Base-by-base conservation (phyloP, 2,113 vertebrate species). In the Fregata magnificens region DNA sequence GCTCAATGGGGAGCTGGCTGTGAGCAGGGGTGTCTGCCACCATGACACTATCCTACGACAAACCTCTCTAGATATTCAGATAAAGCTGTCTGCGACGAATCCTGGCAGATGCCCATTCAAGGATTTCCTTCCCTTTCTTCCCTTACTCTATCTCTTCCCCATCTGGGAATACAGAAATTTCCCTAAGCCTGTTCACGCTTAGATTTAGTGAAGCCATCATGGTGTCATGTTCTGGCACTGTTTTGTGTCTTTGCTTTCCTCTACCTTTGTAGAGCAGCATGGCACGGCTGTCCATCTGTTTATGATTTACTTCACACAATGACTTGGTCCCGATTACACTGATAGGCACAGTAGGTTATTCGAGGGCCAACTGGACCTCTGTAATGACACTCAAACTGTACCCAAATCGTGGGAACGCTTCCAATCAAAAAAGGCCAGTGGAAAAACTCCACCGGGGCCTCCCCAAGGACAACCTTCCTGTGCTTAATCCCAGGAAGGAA, bases 231-330 rank as follows among this genome's bases (percentile, higher is more conserved):
- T 94, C 94, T 94, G 90, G 91, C 29, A 0, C 56, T 59, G 90
- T 38, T 95, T 71, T 63, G 73, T 91, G 49, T 82, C 90, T 92
- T 86, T 80, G 53, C 83, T 93, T 85, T 90, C 66, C 92, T 93
- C 73, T 86, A 40, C 44, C 95, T 93, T 94, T 93, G 94, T 42
- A 73, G 82, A 97, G 74, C 90, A 95, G 90, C 94, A 82, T 79
- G 93, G 89, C 89, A 95, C 0, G 34, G 89, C 63, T 90, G 73
- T 82, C 96, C 96, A 95, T 98, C 96, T 98, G 96, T 89, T 96
- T 95, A 96, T 97, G 89, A 97, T 97, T 97, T 96, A 85, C 73
- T 93, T 94, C 82, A 94, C 92, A 92, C 94, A 95, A 93, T 89
- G 59, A 65, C 89, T 96, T 76, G 67, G 78, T 96, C 94, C 97